These are phyloP conservation scores for Tanypteryx hageni DNA, from an alignment of 2,888 invertebrate genomes.

Conservation along the genomic window DNA sequence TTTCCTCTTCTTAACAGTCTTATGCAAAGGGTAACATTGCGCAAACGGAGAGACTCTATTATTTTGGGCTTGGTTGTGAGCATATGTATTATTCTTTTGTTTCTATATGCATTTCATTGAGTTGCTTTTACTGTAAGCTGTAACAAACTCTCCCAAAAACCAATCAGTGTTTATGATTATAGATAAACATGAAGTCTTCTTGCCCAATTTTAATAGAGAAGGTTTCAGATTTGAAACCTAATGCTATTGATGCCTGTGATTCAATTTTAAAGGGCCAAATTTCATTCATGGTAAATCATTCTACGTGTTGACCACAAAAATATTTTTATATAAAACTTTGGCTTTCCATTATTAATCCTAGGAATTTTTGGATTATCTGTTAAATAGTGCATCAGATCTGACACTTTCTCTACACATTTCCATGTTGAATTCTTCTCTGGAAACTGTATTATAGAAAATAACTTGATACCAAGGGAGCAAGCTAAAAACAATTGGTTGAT, in stretches of 20 bases:
- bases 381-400: background rate
- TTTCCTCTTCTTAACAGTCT: conserved; percentile 92
- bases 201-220: background rate
- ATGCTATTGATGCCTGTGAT: background rate
- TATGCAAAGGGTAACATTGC: conserved; percentile 94
- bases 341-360: background rate
- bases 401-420: background rate
- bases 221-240: background rate
- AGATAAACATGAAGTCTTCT: background rate
- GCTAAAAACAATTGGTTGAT: too few relatives aligned
- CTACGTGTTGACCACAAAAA: background rate
- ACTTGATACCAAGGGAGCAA: too few relatives aligned
- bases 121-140: background rate
- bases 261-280: background rate
- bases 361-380: background rate
- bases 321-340: conserved; percentile 11
- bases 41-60: conserved; percentile 95
- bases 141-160: background rate
- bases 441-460: too few relatives aligned
- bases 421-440: too few relatives aligned
- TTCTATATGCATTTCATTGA: conserved; percentile 87
- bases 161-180: background rate
- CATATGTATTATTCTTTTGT: conserved; percentile 91
- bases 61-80: conserved; percentile 93
- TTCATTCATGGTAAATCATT: background rate